Conservation (phyloP, 37 sponge, comb jelly and placozoan species). For the Crambe crambe region DNA sequence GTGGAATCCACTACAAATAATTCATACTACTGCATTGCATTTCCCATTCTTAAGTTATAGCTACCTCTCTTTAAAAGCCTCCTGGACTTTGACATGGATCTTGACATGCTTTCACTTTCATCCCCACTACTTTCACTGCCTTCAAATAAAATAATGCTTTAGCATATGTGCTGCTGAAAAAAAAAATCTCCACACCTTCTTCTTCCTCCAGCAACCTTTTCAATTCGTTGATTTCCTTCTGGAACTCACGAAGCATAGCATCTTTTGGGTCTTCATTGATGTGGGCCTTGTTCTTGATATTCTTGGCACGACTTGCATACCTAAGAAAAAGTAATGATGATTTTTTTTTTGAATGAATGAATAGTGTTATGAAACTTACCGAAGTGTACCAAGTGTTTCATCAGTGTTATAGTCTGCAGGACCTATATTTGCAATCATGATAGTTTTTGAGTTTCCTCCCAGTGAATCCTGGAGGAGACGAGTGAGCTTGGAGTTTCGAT, state of each 20-base stretch:
- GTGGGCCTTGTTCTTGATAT: conserved; percentile 92
- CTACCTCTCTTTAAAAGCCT: conserved; percentile 1
- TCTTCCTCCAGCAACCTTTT: conserved; percentile 80
- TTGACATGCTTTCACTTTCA: conserved; percentile 23
- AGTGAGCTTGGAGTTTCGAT: conserved; percentile 95
- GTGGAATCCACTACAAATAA: no score
- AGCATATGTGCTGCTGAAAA: neutral
- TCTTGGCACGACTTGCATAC: conserved; percentile 96
- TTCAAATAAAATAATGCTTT: neutral
- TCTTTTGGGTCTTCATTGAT: conserved; percentile 99
- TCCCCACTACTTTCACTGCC: conserved; percentile 44
- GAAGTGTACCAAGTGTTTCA: conserved; percentile 92
- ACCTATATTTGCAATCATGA: conserved; percentile 98
- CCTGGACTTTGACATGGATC: neutral
- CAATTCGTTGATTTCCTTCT: conserved; percentile 92
- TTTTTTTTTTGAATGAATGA: neutral
- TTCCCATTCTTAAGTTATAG: neutral
- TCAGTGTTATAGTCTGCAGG: conserved; percentile 95
- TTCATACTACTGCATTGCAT: conserved; percentile 13
- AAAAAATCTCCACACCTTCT: neutral
- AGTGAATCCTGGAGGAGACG: conserved; percentile 96
- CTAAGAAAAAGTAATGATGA: conserved; percentile 10
- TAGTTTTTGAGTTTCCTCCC: conserved; percentile 98
- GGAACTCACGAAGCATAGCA: conserved; percentile 97
- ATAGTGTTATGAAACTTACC: conserved; percentile 31